These are phyloP conservation scores for Scaptomyza caliginosa DNA, from an alignment of 2,888 invertebrate species.

Conservation along the genomic window DNA sequence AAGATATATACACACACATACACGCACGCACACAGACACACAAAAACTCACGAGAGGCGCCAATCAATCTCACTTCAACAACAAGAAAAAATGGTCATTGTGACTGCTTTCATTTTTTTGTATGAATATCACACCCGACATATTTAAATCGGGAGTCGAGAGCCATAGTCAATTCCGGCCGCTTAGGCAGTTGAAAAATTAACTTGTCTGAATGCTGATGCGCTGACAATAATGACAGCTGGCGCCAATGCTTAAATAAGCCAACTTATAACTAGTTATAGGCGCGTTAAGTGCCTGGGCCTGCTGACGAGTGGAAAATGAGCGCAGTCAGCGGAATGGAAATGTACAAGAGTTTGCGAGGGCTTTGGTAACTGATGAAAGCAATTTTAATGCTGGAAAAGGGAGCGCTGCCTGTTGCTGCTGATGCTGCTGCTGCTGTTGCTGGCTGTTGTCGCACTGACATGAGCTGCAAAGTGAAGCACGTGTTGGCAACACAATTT, in stretches of 20 bases:
- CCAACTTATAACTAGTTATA: conserved; percentile 29
- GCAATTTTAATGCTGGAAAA: conserved; percentile 56
- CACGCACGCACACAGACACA: not conserved
- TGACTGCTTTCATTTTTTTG: conserved; percentile 19
- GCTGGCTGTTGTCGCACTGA: conserved; percentile 36
- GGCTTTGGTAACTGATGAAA: conserved; percentile 5
- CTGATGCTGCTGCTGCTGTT: conserved; percentile 46
- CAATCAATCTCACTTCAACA: conserved; percentile 67
- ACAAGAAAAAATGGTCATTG: conserved; percentile 53
- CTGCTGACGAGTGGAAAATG: conserved; percentile 33
- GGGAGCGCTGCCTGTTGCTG: conserved; percentile 54
- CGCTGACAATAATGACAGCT: conserved; percentile 56
- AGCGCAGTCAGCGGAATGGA: conserved; percentile 15
- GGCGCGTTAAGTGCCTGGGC: conserved; percentile 24
- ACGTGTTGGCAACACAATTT: conserved; percentile 80
- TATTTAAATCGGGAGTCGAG: conserved; percentile 62
- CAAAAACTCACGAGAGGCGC: conserved; percentile 44
- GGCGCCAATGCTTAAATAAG: conserved; percentile 69
- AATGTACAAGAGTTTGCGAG: conserved; percentile 5
- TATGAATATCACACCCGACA: conserved; percentile 53
- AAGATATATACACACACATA: conserved; percentile 1
- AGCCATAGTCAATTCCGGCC: conserved; percentile 57
- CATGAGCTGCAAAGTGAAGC: conserved; percentile 77
- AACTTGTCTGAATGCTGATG: conserved; percentile 64
- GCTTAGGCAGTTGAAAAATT: conserved; percentile 78